Percentiles rank a stretch among this genome's conserved stretches.
These are phyloP conservation scores for Meganola albula DNA, from an alignment of 2,888 invertebrate genomes.

Conservation along the genomic window DNA sequence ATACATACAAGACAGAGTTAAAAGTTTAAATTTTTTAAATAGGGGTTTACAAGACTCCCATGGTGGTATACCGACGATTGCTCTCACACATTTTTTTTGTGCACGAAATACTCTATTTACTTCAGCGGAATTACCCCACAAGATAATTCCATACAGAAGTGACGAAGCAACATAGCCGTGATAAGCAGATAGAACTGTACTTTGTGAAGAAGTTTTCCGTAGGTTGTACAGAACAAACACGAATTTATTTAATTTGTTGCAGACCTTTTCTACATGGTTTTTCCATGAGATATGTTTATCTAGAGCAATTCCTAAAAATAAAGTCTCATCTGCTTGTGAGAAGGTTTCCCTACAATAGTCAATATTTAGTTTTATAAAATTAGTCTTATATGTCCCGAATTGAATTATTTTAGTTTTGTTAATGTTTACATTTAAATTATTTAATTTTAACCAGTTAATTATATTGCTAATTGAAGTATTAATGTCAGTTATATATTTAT, in stretches of 20 bases:
- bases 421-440: background rate
- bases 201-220: background rate
- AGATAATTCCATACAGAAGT: background rate
- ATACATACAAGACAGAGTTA: background rate
- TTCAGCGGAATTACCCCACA: background rate
- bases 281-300: background rate
- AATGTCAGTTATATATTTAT: background rate
- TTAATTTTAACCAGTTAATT: background rate
- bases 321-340: background rate
- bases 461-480: background rate
- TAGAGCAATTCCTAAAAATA: background rate
- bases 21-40: slow-evolving; percentile 1
- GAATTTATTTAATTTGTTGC: background rate
- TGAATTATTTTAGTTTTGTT: background rate
- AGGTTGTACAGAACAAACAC: background rate
- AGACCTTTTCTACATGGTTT: background rate
- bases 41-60: slow-evolving; percentile 1
- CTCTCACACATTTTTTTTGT: background rate
- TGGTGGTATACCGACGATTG: background rate
- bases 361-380: background rate
- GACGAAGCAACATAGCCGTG: background rate
- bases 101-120: background rate
- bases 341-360: background rate
- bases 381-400: background rate
- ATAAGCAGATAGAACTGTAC: background rate